Evolutionary conservation across 2,888 invertebrate genomes (phyloP), one percentile per base, ranked within the genome.

Genomic region (Geophilus truncorum): DNA sequence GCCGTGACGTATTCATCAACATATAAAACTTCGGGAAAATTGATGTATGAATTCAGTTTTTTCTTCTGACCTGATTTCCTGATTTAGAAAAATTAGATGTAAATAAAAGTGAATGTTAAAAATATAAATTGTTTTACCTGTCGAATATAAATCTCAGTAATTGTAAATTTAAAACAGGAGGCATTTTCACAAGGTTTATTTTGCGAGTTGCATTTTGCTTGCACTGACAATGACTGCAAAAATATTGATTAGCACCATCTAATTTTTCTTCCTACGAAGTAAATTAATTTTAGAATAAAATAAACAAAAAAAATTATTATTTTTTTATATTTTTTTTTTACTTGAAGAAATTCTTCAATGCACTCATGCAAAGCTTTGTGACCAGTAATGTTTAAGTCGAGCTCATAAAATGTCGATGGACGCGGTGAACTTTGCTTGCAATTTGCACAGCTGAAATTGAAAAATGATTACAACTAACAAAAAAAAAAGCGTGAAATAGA

Each of bases 121-220:
- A n/a, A n/a, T n/a, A 40, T 40, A 40, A 34, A 34, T 34, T 40
- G 12, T 1, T 23, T 84, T 87, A 90, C 89, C 90, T 88, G 85
- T 91, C 90, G 85, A 90, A 91, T 1, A 91, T 90, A 86, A 91
- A 91, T 82, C 91, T 86, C 82, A 91, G 87, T 6, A 91, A 86
- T 83, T 91, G 91, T 80, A 91, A 87, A 85, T 91, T 91, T 9
- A 91, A 86, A 1, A 90, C 89, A 10, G 90, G 90, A 5, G 91
- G 91, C 30, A 91, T 87, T 1, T 86, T 85, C 70, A 88, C 86
- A 77, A 91, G 86, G 79, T 89, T 87, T 82, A 90, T 91, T 81
- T 88, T 88, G 70, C 91, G 86, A 0, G 87, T 88, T 0, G 91
- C 91, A 85, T 91, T 89, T 84, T 90, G 89, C 84, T 90, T 90